Percentiles rank a stretch among this genome's conserved stretches.
These are phyloP conservation scores for Dufourea novaeangliae DNA, from an alignment of 1,140 invertebrate species.

Conservation along the genomic window DNA sequence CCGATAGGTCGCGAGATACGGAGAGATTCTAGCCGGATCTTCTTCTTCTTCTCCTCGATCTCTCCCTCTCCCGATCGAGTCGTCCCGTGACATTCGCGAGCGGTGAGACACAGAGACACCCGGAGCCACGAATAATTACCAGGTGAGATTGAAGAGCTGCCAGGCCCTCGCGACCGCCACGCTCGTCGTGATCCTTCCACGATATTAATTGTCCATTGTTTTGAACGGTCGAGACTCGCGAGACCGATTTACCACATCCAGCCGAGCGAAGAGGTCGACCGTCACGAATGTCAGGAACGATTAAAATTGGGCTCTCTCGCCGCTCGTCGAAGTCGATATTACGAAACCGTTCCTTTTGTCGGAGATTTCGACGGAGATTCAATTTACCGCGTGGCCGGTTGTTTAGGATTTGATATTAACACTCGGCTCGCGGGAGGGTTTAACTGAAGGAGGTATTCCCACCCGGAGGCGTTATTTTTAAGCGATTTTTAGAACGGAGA, in stretches of 20 bases:
- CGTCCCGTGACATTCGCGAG: constrained; percentile 31
- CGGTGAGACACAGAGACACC: neutral
- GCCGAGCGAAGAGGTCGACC: too few species aligned
- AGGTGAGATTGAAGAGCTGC: neutral
- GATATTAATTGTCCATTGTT: constrained; percentile 43
- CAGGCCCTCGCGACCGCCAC: too few species aligned
- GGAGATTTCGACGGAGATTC: too few species aligned
- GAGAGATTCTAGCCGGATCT: constrained; percentile 23
- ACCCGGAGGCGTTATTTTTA: too few species aligned
- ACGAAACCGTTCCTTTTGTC: too few species aligned
- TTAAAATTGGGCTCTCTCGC: neutral
- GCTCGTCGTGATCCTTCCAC: constrained; percentile 3
- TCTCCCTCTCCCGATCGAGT: too few species aligned
- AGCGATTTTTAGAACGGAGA: too few species aligned
- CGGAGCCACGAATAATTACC: neutral
- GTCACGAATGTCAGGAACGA: neutral
- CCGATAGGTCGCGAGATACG: constrained; percentile 13
- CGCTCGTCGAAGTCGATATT: neutral
- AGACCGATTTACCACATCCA: constrained; percentile 10
- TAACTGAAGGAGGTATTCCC: too few species aligned
- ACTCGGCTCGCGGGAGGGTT: too few species aligned
- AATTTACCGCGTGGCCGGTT: neutral
- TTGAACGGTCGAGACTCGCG: too few species aligned
- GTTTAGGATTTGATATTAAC: too few species aligned
- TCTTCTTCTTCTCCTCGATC: neutral